Percentiles rank a stretch among this genome's conserved stretches.
Evolutionary conservation across 2,113 vertebrate species (phyloP).

Genomic region (Pseudorhombus dupliciocellatus): DNA sequence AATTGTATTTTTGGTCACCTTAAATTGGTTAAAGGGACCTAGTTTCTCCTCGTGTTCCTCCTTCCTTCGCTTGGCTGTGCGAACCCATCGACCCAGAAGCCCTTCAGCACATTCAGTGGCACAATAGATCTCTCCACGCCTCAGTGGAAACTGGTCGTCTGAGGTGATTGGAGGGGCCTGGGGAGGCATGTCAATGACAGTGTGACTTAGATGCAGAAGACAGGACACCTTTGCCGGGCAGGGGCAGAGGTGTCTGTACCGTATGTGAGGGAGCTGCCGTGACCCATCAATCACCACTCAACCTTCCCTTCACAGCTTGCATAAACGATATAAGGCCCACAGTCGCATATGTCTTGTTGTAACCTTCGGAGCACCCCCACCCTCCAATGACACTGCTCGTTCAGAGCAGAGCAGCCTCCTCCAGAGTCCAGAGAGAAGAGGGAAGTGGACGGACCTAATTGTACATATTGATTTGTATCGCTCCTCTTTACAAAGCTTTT

Average conservation of each 20-base stretch:
- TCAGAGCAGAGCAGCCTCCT: constrained; percentile 7
- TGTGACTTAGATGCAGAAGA: constrained; percentile 40
- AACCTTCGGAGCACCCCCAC: constrained; percentile 36
- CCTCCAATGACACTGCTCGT: constrained; percentile 8
- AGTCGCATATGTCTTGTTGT: constrained; percentile 9
- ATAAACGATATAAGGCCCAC: constrained; percentile 20
- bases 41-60: constrained; percentile 58
- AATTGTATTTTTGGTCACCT: constrained; percentile 11
- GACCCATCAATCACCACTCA: constrained; percentile 37
- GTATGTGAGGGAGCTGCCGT: constrained; percentile 30
- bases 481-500: background rate
- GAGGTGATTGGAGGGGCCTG: constrained; percentile 56
- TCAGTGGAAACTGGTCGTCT: constrained; percentile 66
- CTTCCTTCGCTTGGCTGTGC: constrained; percentile 43
- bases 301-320: constrained; percentile 6
- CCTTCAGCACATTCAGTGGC: constrained; percentile 63
- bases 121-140: constrained; percentile 72
- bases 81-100: constrained; percentile 71
- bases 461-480: background rate
- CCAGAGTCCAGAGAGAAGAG: constrained; percentile 8
- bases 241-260: constrained; percentile 22
- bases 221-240: constrained; percentile 13
- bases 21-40: constrained; percentile 19
- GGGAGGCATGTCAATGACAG: constrained; percentile 56
- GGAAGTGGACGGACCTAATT: background rate